These are phyloP conservation scores for Molorchus minor DNA, from an alignment of 2,888 invertebrate species.

Conservation along the genomic window DNA sequence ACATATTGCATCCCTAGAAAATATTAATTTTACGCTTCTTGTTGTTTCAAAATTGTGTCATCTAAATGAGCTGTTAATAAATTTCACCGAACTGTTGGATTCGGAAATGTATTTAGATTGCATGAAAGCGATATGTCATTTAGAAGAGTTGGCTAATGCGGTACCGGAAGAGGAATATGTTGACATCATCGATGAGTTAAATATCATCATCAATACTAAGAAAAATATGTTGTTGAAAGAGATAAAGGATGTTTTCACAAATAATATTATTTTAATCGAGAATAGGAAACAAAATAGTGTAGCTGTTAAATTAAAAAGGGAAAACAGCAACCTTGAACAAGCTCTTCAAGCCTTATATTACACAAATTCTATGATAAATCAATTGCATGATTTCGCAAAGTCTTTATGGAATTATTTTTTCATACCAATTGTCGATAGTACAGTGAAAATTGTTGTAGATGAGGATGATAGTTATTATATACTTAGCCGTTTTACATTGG, in stretches of 20 bases:
- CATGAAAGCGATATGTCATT: slow-evolving; percentile 65
- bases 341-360: slow-evolving; percentile 59
- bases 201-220: slow-evolving; percentile 62
- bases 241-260: slow-evolving; percentile 64
- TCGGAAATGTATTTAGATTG: slow-evolving; percentile 61
- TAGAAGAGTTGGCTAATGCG: slow-evolving; percentile 62
- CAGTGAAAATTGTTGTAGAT: slow-evolving; percentile 19
- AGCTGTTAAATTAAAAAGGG: slow-evolving; percentile 58
- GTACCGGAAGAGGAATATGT: slow-evolving; percentile 65
- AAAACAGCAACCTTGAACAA: slow-evolving; percentile 59
- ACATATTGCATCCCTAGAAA: slow-evolving; percentile 66
- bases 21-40: slow-evolving; percentile 67
- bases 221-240: slow-evolving; percentile 64
- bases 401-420: slow-evolving; percentile 69
- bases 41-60: slow-evolving; percentile 62
- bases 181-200: slow-evolving; percentile 65
- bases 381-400: slow-evolving; percentile 68
- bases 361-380: slow-evolving; percentile 58
- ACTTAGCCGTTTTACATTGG: slow-evolving; percentile 55
- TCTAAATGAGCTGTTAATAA: slow-evolving; percentile 59
- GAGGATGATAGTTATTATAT: slow-evolving; percentile 21
- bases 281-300: slow-evolving; percentile 55
- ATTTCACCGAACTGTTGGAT: slow-evolving; percentile 54
- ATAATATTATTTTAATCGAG: slow-evolving; percentile 63
- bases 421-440: slow-evolving; percentile 66